A percentile compares a stretch with the other conserved stretches of the same genome.
Evolutionary conservation across 2,888 invertebrate genomes (phyloP).

Genomic region (Tetropium fuscum): DNA sequence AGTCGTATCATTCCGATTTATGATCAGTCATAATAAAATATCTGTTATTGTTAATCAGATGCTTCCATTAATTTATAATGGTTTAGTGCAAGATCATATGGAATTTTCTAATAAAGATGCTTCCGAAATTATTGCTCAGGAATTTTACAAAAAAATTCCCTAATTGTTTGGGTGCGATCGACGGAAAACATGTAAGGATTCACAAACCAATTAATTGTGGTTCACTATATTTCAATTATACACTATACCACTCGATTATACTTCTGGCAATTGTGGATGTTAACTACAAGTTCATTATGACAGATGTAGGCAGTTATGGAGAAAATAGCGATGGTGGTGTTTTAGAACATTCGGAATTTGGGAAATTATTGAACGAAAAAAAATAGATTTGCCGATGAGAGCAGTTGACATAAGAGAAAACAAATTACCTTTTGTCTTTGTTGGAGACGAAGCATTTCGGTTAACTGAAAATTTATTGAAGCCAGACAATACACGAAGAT

Average conservation of each 20-base stretch:
- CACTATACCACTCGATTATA: neutral
- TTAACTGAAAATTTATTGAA: too few relatives aligned
- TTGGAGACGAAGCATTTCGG: too few relatives aligned
- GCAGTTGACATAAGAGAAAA: too few relatives aligned
- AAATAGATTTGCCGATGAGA: neutral
- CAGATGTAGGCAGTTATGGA: neutral
- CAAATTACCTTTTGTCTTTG: too few relatives aligned
- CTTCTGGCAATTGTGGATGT: neutral
- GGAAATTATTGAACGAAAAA: neutral
- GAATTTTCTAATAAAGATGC: neutral
- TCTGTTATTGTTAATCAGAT: neutral
- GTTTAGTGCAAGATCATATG: neutral
- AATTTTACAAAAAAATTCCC: neutral
- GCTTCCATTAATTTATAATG: neutral
- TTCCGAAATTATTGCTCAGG: neutral
- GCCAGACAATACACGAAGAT: too few relatives aligned
- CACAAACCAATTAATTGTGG: conserved; percentile 1
- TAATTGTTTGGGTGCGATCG: neutral
- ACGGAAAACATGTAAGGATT: neutral
- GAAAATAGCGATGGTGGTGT: neutral
- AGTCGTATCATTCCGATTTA: neutral
- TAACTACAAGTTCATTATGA: neutral
- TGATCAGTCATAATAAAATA: neutral
- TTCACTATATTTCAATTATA: conserved; percentile 1
- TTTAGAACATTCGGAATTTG: neutral